These are phyloP conservation scores for Elysia crispata DNA, from an alignment of 2,888 invertebrate species.

Conservation along the genomic window DNA sequence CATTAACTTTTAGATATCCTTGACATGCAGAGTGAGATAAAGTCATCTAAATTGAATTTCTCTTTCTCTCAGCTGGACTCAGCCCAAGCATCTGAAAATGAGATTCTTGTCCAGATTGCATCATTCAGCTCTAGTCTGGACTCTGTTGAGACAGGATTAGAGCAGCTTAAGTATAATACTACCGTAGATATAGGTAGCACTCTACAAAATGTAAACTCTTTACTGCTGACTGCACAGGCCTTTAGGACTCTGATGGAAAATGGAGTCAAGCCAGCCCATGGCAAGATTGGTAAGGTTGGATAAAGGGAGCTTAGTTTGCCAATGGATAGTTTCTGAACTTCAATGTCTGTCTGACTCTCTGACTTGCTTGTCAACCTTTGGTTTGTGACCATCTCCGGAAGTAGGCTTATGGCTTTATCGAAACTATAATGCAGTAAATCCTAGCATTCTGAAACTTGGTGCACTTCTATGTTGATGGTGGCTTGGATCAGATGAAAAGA, in stretches of 20 bases:
- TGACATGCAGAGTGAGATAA: neutral
- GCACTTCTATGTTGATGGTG: too few species aligned
- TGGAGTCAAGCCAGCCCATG: neutral
- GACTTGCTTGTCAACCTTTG: too few species aligned
- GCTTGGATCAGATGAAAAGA: too few species aligned
- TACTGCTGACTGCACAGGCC: neutral
- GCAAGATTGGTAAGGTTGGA: constrained; percentile 18
- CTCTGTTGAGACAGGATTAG: neutral
- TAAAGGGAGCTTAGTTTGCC: neutral
- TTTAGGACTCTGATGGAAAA: constrained; percentile 14
- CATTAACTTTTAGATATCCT: neutral
- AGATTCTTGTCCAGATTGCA: neutral
- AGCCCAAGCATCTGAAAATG: neutral
- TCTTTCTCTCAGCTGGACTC: constrained; percentile 17
- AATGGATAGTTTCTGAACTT: neutral
- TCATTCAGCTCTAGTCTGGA: neutral
- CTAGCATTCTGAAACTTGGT: too few species aligned
- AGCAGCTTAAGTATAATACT: neutral
- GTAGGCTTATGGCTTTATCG: too few species aligned
- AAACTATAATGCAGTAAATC: too few species aligned
- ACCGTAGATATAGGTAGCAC: constrained; percentile 13
- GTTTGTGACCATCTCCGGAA: too few species aligned
- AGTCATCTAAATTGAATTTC: neutral
- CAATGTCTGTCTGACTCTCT: too few species aligned
- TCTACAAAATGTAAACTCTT: neutral